Percentiles rank a stretch among this genome's conserved stretches.
These are phyloP conservation scores for Amphiprion ocellaris DNA, from an alignment of 2,113 vertebrate genomes.

Conservation along the genomic window DNA sequence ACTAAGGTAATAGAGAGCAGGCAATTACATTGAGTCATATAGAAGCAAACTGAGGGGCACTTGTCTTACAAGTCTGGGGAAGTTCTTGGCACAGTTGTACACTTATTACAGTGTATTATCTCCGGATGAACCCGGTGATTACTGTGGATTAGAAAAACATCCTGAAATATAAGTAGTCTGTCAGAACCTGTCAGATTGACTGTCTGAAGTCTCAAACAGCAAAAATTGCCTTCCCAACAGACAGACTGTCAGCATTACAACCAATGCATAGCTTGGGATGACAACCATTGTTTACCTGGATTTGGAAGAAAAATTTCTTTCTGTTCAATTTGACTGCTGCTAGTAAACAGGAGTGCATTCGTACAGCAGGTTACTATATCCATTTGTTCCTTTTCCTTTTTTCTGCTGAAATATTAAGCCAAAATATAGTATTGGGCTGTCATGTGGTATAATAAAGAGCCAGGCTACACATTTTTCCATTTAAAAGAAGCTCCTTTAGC, in stretches of 20 bases:
- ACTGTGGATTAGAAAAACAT: background rate
- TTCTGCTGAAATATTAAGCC: too few relatives aligned
- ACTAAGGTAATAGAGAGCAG: constrained; percentile 21
- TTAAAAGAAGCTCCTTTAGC: too few relatives aligned
- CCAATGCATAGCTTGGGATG: background rate
- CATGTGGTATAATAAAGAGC: too few relatives aligned
- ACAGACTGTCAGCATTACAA: background rate
- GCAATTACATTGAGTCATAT: background rate
- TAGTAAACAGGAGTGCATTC: background rate
- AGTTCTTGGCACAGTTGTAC: background rate
- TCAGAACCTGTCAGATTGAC: background rate
- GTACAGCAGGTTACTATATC: too few relatives aligned
- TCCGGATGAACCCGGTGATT: background rate
- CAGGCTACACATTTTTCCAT: too few relatives aligned
- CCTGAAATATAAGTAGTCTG: background rate
- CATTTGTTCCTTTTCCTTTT: too few relatives aligned
- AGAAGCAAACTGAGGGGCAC: background rate
- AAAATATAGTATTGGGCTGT: too few relatives aligned
- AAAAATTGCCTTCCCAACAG: background rate
- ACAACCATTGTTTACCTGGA: background rate
- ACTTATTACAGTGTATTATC: background rate
- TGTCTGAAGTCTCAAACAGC: background rate
- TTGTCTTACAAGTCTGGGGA: background rate
- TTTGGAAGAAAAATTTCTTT: background rate
- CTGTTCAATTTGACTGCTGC: background rate